Evolutionary conservation across 1,140 invertebrate genomes (phyloP).

Genomic region (Sitodiplosis mosellana): DNA sequence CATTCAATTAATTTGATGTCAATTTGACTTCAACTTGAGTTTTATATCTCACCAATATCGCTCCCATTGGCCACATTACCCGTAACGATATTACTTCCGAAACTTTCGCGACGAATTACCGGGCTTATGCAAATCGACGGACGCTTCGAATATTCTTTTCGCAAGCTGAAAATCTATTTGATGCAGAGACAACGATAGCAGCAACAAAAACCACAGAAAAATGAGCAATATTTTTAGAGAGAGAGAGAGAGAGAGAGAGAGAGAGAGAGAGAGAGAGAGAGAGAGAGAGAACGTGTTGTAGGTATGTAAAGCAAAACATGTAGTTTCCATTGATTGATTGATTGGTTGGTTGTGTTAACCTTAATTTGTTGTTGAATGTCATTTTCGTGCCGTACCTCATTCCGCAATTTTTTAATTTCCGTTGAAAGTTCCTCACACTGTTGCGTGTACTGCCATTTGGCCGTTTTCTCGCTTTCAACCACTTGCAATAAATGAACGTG

Average conservation of each 20-base stretch:
- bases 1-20: no score
- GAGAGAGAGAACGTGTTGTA: neutral
- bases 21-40: no score
- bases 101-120: no score
- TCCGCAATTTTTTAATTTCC: constrained; percentile 77
- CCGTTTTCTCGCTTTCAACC: constrained; percentile 80
- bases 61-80: no score
- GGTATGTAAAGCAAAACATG: neutral
- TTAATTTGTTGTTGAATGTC: neutral
- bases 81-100: no score
- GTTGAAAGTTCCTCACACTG: constrained; percentile 76
- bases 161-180: constrained; percentile 25
- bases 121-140: constrained; percentile 3
- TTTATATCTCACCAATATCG: no score
- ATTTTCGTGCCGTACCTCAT: constrained; percentile 45
- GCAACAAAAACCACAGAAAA: no score
- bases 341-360: neutral
- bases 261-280: no score
- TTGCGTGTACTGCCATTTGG: constrained; percentile 84
- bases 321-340: neutral
- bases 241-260: no score
- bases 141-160: constrained; percentile 50
- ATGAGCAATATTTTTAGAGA: no score
- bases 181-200: no score
- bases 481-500: constrained; percentile 83